Evolutionary conservation across 2,113 vertebrate genomes (phyloP), one percentile per base, ranked within the genome.

Genomic region (Plecturocebus donacophilus): DNA sequence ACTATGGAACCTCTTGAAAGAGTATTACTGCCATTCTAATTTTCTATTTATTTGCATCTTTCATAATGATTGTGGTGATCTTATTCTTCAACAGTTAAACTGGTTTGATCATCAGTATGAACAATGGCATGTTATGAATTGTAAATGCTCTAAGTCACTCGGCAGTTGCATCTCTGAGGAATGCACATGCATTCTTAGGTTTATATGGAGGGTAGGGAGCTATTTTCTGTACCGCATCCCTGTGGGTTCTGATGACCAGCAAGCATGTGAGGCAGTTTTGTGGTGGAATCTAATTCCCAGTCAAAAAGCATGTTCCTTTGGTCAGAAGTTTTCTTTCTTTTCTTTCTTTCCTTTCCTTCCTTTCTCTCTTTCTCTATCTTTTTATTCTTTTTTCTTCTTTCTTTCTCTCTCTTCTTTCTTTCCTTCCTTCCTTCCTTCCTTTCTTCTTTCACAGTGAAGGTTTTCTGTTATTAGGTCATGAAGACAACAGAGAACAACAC

Each of bases 1-100:
- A 56, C 11, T 54, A 47, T n/a, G 23, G 23, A 88, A 64, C 38
- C 80, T 71, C 40, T 90, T 92, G 38, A 80, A 27, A 87, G n/a
- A 47, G 2, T 64, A 49, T 83, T 81, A 35, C 35, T 79, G 16
- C 73, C 27, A 61, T 79, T 73, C 56, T 54, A 40, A 56, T 66
- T 81, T 85, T 90, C 27, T 81, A 35, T 54, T 82, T 52, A 21
- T 56, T 95, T 88, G 16, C 38, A 86, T 95, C 38, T 61, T 91
- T 71, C 30, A 1, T 81, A 81, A 92, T 85, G 42, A 82, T 66
- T 4, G 76, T 64, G 17, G 7, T 32, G 14, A 6, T 88, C 42
- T 54, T 71, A 66, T 35, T 93, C 42, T 81, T 92, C 23, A 79
- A 12, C 20, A 89, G 35, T 10, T 84, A 49, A 49, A 42, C 61